phyloP scores from a whole-genome alignment of 30 jellyfish, hydroid and myxozoan genomes.

The Pseudorhiza aurosa region DNA sequence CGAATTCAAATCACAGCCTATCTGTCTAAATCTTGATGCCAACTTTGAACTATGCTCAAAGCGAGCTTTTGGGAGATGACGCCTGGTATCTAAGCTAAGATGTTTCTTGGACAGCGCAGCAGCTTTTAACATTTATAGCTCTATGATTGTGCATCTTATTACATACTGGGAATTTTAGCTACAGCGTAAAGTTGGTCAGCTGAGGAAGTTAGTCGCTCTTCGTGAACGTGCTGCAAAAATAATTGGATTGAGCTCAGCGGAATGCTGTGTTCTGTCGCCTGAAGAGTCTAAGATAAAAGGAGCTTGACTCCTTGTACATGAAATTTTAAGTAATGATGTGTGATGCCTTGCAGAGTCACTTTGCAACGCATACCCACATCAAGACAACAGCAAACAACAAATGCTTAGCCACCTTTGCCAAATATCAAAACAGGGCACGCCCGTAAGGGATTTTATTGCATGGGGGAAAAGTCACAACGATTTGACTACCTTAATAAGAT shows the following conservation, averaged over 20 bases:
- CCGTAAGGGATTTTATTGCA: constrained; percentile 14
- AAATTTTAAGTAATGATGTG: constrained; percentile 13
- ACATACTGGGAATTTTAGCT: constrained; percentile 33
- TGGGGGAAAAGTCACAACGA: constrained; percentile 55
- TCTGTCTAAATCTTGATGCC: no score
- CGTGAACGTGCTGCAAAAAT: constrained; percentile 44
- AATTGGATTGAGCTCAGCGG: constrained; percentile 40
- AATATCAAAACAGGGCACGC: constrained; percentile 37
- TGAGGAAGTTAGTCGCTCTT: constrained; percentile 40
- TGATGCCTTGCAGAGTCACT: constrained; percentile 56
- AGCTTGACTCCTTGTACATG: constrained; percentile 49
- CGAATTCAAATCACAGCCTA: no score
- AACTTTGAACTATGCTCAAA: no score
- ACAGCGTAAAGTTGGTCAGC: constrained; percentile 29
- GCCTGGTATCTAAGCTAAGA: constrained; percentile 41
- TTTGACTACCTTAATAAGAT: constrained; percentile 26
- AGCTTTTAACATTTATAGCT: constrained; percentile 19
- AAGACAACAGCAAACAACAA: constrained; percentile 51
- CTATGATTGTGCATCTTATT: constrained; percentile 35
- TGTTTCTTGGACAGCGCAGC: constrained; percentile 39
- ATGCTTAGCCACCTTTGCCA: constrained; percentile 57
- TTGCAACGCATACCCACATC: constrained; percentile 34
- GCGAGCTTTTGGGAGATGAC: no score
- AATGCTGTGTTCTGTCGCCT: constrained; percentile 47
- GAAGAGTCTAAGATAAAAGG: constrained; percentile 21